These are phyloP conservation scores for Sinopyrophorus schimmeli DNA, from an alignment of 2,888 invertebrate genomes.

Conservation along the genomic window DNA sequence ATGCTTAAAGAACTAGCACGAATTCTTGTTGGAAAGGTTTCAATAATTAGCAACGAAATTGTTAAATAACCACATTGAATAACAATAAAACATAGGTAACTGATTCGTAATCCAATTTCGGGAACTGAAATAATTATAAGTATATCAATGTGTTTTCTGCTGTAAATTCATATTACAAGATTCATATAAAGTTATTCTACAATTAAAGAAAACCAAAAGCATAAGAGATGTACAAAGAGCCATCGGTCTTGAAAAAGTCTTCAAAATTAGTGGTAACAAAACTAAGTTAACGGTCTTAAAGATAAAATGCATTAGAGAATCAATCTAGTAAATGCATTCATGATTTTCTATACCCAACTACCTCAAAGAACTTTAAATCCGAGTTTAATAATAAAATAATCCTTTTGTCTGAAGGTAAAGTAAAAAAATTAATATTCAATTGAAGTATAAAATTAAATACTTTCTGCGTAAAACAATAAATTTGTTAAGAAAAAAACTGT, in stretches of 20 bases:
- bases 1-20: background rate
- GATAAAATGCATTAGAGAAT: background rate
- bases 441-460: too few species aligned
- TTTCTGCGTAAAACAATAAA: background rate
- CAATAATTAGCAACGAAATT: conserved; percentile 1
- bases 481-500: background rate
- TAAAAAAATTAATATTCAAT: too few species aligned
- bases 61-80: background rate
- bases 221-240: background rate
- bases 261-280: background rate
- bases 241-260: background rate
- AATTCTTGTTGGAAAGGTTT: conserved; percentile 4
- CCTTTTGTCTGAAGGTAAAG: too few species aligned
- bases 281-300: background rate
- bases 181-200: background rate
- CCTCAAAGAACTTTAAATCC: too few species aligned
- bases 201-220: conserved; percentile 1
- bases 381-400: too few species aligned
- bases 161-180: too few species aligned
- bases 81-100: background rate
- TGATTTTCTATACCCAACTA: too few species aligned
- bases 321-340: too few species aligned
- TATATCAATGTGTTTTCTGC: too few species aligned
- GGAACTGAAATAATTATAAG: background rate
- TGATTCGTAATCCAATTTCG: background rate